These are phyloP conservation scores for Tricholauxania praeusta DNA, from an alignment of 2,888 invertebrate species.

Conservation along the genomic window DNA sequence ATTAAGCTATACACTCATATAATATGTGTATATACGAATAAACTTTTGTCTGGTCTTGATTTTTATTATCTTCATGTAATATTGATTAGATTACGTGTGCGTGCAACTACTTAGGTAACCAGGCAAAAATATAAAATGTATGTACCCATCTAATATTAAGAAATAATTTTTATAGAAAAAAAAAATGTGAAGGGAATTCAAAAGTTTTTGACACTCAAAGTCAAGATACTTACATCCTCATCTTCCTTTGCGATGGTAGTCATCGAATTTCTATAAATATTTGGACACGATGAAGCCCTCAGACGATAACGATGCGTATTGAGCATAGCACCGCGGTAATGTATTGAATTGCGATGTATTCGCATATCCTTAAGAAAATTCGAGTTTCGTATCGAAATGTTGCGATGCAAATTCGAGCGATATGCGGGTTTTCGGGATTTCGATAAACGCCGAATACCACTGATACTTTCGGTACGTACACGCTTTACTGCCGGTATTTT, in stretches of 20 bases:
- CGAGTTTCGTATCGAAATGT: slow-evolving; percentile 68
- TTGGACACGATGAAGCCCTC: slow-evolving; percentile 90
- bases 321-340: slow-evolving; percentile 87
- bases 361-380: slow-evolving; percentile 78
- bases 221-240: slow-evolving; percentile 74
- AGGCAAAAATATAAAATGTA: too few relatives aligned
- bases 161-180: not conserved
- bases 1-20: too few relatives aligned
- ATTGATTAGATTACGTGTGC: too few relatives aligned
- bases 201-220: not conserved
- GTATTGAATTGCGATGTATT: slow-evolving; percentile 83
- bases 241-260: slow-evolving; percentile 82
- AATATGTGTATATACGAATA: too few relatives aligned
- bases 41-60: too few relatives aligned
- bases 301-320: slow-evolving; percentile 85
- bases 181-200: slow-evolving; percentile 14
- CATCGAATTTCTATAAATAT: slow-evolving; percentile 92
- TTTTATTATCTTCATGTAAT: too few relatives aligned
- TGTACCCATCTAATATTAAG: not conserved
- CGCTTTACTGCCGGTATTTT: slow-evolving; percentile 47
- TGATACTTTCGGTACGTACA: slow-evolving; percentile 56
- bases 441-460: slow-evolving; percentile 59
- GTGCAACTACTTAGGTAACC: too few relatives aligned
- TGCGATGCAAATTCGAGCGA: slow-evolving; percentile 62
- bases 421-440: slow-evolving; percentile 60